Evolutionary conservation across 2,113 vertebrate species (phyloP), one percentile per base, ranked within the genome.

Genomic region (Ammodytes marinus): DNA sequence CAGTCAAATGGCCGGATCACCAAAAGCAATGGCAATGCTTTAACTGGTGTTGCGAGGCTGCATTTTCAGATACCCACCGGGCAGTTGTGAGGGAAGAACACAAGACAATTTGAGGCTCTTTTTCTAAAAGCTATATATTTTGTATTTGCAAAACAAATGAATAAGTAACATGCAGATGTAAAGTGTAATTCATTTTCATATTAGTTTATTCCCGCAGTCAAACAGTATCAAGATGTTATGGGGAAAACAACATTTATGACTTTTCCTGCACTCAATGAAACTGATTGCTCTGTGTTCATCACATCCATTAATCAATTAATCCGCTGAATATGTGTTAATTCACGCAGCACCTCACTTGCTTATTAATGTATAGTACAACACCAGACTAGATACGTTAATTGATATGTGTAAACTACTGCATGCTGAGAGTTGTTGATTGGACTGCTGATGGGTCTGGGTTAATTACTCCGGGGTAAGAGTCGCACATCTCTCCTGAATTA

Each of bases 381-480:
- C 59, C 58, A 65, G 45, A 50, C 65, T 43, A 83, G 78, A 76
- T 81, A 63, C 42, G 78, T 80, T 86, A 84, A 87, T 86, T 83
- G 78, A 85, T 78, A 75, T 60, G 65, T 75, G 86, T 39, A 73
- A 87, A 52, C 70, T 83, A 79, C 89, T 90, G 84, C 84, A 86
- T 76, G 61, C 77, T 58, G 54, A 83, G 79, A 85, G 89, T 63
- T 72, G 84, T 72, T 91, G 91, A 93, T 93, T 92, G 84, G 74
- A 42, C 58, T 40, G 74, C 79, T 90, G 91, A 92, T 91, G 74
- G 67, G 27, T 67, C 69, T 40, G 88, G 80, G 83, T 89, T 93
- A 90, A 92, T 93, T 91, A 92, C 87, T 89, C 60, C 12, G 71
- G 27, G 75, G 84, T 71, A 83, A 68, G 86, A 87, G 86, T 68